phyloP scores from a whole-genome alignment of 1,140 invertebrate genomes.

The Lucilia sericata region DNA sequence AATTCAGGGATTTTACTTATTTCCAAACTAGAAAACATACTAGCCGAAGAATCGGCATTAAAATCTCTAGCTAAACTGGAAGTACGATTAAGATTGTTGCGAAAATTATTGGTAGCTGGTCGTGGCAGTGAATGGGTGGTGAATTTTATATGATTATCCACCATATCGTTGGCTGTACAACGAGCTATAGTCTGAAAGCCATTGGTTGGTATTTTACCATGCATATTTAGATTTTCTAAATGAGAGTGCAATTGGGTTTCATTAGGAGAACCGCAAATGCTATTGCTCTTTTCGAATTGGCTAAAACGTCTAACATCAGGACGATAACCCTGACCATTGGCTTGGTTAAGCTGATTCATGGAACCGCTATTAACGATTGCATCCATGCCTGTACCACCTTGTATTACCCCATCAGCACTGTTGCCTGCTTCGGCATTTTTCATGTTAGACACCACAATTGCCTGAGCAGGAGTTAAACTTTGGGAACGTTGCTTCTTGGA shows the following conservation, averaged over 20 bases:
- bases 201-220: slow-evolving; percentile 53
- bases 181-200: slow-evolving; percentile 63
- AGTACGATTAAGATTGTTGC: slow-evolving; percentile 54
- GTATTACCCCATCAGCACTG: slow-evolving; percentile 52
- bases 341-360: not conserved
- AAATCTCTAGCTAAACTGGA: slow-evolving; percentile 70
- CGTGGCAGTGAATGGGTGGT: slow-evolving; percentile 73
- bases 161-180: slow-evolving; percentile 56
- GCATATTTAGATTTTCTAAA: slow-evolving; percentile 34
- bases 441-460: slow-evolving; percentile 59
- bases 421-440: slow-evolving; percentile 58
- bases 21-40: slow-evolving; percentile 55
- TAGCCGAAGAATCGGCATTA: slow-evolving; percentile 64
- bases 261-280: slow-evolving; percentile 14
- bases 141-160: slow-evolving; percentile 67
- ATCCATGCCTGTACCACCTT: not conserved
- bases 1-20: slow-evolving; percentile 52
- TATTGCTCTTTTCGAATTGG: slow-evolving; percentile 45
- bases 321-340: slow-evolving; percentile 24
- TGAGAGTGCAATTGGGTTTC: slow-evolving; percentile 38
- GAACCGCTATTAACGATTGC: not conserved
- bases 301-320: slow-evolving; percentile 42
- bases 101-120: slow-evolving; percentile 57
- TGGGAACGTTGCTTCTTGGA: slow-evolving; percentile 78
- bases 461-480: slow-evolving; percentile 74